Evolutionary conservation across 2,888 invertebrate genomes (phyloP), one percentile per base, ranked within the genome.

Genomic region (Philopedon plagiatum): DNA sequence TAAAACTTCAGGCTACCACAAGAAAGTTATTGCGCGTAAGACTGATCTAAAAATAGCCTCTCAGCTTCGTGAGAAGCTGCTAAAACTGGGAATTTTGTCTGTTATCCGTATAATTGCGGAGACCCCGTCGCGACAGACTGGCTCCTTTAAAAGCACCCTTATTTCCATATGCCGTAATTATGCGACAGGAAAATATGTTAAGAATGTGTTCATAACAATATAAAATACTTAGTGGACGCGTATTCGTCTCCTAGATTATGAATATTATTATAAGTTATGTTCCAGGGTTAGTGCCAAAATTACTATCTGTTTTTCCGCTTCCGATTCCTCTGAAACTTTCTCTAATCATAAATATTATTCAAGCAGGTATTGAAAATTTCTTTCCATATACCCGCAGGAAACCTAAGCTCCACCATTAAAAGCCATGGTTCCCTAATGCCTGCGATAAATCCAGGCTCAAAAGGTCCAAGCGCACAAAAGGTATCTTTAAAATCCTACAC

Each of bases 1-100:
- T 44, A 39, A 39, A 39, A 34, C 19, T 34, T 32, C 13, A 23
- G 57, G 21, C 57, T 18, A 57, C 57, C n/a, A 37, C 15, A 57
- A 39, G 58, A 58, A 21, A 39, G 26, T 34, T 5, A 60, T 21
- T 26, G 29, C 44, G 29, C 60, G 60, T 41, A 29, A 29, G 44
- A n/a, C 11, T 13, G 29, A 29, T 60, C 60, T 60, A 60, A 60
- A 60, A 60, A 60, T 60, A 60, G 60, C 26, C 18, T 44, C 18
- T 8, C 44, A 60, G 44, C 32, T 60, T 60, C 60, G 44, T 60
- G 44, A 44, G 60, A 60, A 60, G 18, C 44, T 60, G 44, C 60
- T 26, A 9, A 44, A 60, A 26, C 44, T 15, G 60, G 41, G 44
- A 60, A 60, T 41, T 41, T 60, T 26, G 44, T 26, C 39, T 39